Percentiles rank a stretch among this genome's conserved stretches.
Conservation (phyloP, 2,797 vertebrate species). For the Smutsia gigantea region DNA sequence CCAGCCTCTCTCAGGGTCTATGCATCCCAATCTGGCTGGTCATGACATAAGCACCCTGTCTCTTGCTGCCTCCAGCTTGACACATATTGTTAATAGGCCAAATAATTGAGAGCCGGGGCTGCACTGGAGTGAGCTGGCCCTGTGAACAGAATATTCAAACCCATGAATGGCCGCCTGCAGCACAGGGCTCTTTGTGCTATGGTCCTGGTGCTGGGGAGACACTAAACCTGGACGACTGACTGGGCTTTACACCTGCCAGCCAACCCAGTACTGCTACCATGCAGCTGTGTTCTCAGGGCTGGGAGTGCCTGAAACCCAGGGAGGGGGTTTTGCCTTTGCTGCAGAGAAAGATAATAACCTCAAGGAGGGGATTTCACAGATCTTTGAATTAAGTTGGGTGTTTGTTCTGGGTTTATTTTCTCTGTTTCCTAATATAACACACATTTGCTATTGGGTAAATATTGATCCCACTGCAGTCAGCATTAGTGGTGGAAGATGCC, state of each 20-base stretch:
- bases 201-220: slow-evolving; percentile 30
- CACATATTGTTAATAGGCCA: neutral
- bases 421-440: slow-evolving; percentile 81
- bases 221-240: neutral
- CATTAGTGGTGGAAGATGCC: slow-evolving; percentile 57
- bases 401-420: slow-evolving; percentile 70
- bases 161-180: fast-evolving
- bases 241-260: neutral
- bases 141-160: fast-evolving
- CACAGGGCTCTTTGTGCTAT: neutral
- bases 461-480: slow-evolving; percentile 65
- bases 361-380: slow-evolving; percentile 60
- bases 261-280: neutral
- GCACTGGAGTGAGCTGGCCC: neutral
- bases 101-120: neutral
- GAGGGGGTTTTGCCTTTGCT: slow-evolving; percentile 16
- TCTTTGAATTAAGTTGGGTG: slow-evolving; percentile 74
- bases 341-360: slow-evolving; percentile 60
- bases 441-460: slow-evolving; percentile 79
- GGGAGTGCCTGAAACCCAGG: neutral
- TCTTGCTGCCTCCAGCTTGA: neutral
- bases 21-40: neutral
- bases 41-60: neutral
- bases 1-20: neutral
- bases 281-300: neutral